phyloP scores from a whole-genome alignment of 23 tunicate species.

The Halocynthia roretzi region DNA sequence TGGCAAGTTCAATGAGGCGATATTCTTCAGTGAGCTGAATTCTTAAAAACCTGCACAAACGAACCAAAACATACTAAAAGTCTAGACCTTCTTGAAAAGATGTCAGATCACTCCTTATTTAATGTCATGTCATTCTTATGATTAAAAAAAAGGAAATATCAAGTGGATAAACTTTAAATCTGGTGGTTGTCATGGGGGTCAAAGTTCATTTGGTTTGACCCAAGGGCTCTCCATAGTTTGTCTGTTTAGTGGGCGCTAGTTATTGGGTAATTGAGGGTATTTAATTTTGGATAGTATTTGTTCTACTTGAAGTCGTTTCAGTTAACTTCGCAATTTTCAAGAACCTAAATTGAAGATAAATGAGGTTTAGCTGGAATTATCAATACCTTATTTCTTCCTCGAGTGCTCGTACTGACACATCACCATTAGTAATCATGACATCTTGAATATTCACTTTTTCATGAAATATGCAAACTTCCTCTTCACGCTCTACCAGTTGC shows the following conservation, averaged over 20 bases:
- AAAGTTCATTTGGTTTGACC: not conserved
- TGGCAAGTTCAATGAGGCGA: slow-evolving; percentile 61
- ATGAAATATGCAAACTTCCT: slow-evolving; percentile 96
- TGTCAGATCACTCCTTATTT: not conserved
- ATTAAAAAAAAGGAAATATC: not conserved
- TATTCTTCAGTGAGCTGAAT: slow-evolving; percentile 71
- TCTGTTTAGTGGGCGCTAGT: no score
- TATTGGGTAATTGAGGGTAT: no score
- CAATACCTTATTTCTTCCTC: slow-evolving; percentile 80
- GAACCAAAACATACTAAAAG: not conserved
- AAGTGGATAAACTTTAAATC: not conserved
- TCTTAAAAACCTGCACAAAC: slow-evolving; percentile 44
- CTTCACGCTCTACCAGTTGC: slow-evolving; percentile 92
- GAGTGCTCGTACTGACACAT: slow-evolving; percentile 68
- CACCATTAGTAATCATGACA: slow-evolving; percentile 86
- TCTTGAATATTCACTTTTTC: slow-evolving; percentile 94
- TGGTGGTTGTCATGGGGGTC: not conserved
- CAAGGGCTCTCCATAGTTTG: no score
- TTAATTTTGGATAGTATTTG: not conserved
- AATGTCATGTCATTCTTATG: no score
- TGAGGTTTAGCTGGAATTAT: not conserved
- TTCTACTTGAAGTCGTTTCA: no score
- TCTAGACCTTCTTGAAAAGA: not conserved
- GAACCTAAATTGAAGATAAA: not conserved
- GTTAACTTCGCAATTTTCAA: not conserved